Base-by-base conservation (phyloP, 1,140 invertebrate species). In the Sweltsa coloradensis region DNA sequence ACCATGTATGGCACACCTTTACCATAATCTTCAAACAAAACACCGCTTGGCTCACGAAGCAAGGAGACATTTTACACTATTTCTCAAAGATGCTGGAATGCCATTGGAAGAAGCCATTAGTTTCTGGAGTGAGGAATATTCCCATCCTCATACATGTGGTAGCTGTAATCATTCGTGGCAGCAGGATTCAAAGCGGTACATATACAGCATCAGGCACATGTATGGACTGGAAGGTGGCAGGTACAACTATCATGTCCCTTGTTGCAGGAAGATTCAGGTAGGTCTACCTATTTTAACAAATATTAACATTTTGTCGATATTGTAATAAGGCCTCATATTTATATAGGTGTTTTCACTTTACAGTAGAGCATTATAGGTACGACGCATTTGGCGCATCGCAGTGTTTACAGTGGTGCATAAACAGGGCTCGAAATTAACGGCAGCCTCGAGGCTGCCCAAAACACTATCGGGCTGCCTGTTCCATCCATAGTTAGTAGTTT, bases 31-130 rank as follows among this genome's bases (percentile, higher is more conserved):
- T 27, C 56, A 71, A 37, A 68, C 64, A 26, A 75, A 72, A 47
- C 84, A 89, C 61, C 78, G 87, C 60, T 60, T 89, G 23, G 73
- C 73, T 43, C 83, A 89, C 58, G 69, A 78, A 52, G 81, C 83
- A 27, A 68, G 85, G 57, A 76, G 83, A 51, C 69, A 76, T 53
- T 79, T 78, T 50, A 81, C 76, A 47, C 60, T 83, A 5, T 84
- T 78, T 62, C 57, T 83, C 16, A 84, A 83, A 69, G 79, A 81
- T 55, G 73, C 77, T 54, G 79, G 80, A 14, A 71, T 83, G 67
- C 67, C 72, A 23, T 52, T 82, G 29, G 64, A 76, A 43, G 76
- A 83, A 54, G 69, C 78, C 19, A 56, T 83, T 47, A 58, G 63
- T 16, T 79, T 82, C 60, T 83, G 80, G 79, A 73, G 67, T 58